phyloP scores from a whole-genome alignment of 1,140 invertebrate genomes.

The Drosophila paulistorum region DNA sequence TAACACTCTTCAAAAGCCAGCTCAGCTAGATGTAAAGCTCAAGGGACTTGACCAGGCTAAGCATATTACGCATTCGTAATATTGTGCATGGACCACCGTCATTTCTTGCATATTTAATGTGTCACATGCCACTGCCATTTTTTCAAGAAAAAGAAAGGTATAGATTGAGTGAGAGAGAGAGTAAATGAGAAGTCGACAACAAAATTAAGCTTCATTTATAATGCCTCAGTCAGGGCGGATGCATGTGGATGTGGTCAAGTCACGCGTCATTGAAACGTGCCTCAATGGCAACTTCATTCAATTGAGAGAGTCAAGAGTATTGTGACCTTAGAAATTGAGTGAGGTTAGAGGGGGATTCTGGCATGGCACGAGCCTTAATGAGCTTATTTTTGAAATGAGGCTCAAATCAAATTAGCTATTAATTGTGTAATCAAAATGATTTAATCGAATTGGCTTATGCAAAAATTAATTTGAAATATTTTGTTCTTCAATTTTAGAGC shows the following conservation, averaged over 20 bases:
- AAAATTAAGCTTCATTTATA: slow-evolving; percentile 16
- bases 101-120: slow-evolving; percentile 15
- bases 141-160: too few relatives aligned
- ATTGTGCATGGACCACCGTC: background rate
- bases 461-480: slow-evolving; percentile 10
- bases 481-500: slow-evolving; percentile 85
- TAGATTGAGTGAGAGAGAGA: too few relatives aligned
- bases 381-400: slow-evolving; percentile 13
- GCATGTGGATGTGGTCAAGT: slow-evolving; percentile 20
- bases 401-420: slow-evolving; percentile 10
- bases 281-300: slow-evolving; percentile 7
- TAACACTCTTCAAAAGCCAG: slow-evolving; percentile 12
- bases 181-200: background rate
- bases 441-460: slow-evolving; percentile 41
- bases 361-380: slow-evolving; percentile 6
- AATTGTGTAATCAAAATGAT: slow-evolving; percentile 10
- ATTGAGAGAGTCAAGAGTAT: background rate
- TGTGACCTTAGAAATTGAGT: background rate
- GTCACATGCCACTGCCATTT: background rate
- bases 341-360: background rate
- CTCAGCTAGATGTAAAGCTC: background rate
- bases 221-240: background rate
- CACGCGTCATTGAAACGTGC: slow-evolving; percentile 10
- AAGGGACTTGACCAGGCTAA: slow-evolving; percentile 3
- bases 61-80: slow-evolving; percentile 17